Conservation (phyloP, 2,113 vertebrate species). For the Spea bombifrons region DNA sequence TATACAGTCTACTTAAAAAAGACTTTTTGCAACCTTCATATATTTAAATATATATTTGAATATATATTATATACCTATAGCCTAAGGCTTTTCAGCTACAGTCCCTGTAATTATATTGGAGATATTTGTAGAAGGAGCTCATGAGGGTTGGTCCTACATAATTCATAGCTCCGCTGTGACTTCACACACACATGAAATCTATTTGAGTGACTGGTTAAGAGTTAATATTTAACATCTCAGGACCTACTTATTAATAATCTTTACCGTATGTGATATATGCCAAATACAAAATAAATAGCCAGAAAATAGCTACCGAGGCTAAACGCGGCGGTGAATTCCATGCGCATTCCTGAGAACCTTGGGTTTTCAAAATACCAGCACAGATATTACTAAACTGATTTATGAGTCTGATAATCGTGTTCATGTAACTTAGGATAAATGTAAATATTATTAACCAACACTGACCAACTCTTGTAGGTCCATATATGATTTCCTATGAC, state of each 20-base stretch:
- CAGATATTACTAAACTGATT: slow-evolving; percentile 11
- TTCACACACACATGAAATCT: too few relatives aligned
- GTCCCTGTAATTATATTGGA: too few relatives aligned
- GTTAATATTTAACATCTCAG: background rate
- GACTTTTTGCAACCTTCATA: too few relatives aligned
- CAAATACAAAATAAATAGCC: background rate
- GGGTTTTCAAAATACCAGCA: background rate
- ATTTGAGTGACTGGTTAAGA: background rate
- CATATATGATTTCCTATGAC: slow-evolving; percentile 11
- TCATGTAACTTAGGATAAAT: slow-evolving; percentile 8
- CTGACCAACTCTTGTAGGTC: background rate
- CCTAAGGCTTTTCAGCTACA: too few relatives aligned
- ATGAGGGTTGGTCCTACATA: too few relatives aligned
- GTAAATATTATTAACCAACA: slow-evolving; percentile 24
- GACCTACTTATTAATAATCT: background rate
- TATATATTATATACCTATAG: too few relatives aligned
- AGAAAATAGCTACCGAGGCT: background rate
- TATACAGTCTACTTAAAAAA: too few relatives aligned
- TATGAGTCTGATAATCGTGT: background rate
- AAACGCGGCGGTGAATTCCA: background rate
- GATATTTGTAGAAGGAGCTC: too few relatives aligned
- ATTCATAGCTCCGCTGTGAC: too few relatives aligned
- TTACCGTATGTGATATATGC: background rate
- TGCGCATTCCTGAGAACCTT: background rate
- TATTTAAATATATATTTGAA: too few relatives aligned